Percentiles rank a stretch among this genome's conserved stretches.
These are phyloP conservation scores for Lepus americanus DNA, from an alignment of 2,113 vertebrate genomes.

Conservation along the genomic window DNA sequence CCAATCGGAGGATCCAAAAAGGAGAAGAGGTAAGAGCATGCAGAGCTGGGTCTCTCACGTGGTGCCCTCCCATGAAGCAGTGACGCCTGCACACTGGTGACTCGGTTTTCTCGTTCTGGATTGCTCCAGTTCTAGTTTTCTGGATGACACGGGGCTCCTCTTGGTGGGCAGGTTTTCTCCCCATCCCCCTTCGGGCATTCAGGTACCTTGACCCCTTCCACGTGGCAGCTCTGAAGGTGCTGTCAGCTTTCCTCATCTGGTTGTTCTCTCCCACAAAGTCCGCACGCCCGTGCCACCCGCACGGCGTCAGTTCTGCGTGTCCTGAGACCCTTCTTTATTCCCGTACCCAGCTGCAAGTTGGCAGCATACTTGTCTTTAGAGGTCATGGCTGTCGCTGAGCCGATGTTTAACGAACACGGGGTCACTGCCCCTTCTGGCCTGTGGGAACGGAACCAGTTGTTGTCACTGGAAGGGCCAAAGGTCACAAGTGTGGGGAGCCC, in stretches of 20 bases:
- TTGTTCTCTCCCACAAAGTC: neutral
- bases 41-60: no score
- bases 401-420: fast-evolving
- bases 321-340: neutral
- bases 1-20: conserved; percentile 96
- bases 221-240: fast-evolving
- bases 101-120: no score
- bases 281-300: fast-evolving
- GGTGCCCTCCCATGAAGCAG: neutral
- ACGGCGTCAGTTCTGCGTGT: fast-evolving
- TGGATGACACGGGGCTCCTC: neutral
- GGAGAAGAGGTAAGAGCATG: conserved; percentile 94
- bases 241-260: neutral
- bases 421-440: no score
- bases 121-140: no score
- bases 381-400: neutral
- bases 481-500: fast-evolving
- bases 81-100: neutral
- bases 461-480: neutral
- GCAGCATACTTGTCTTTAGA: no score
- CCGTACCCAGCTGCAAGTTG: no score
- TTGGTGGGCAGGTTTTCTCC: fast-evolving
- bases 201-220: no score
- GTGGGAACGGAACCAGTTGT: fast-evolving
- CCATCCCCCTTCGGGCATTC: neutral